A percentile compares a stretch with the other conserved stretches of the same genome.
Conservation (phyloP, 2,113 vertebrate species). For the Epinephelus cyanopodus region DNA sequence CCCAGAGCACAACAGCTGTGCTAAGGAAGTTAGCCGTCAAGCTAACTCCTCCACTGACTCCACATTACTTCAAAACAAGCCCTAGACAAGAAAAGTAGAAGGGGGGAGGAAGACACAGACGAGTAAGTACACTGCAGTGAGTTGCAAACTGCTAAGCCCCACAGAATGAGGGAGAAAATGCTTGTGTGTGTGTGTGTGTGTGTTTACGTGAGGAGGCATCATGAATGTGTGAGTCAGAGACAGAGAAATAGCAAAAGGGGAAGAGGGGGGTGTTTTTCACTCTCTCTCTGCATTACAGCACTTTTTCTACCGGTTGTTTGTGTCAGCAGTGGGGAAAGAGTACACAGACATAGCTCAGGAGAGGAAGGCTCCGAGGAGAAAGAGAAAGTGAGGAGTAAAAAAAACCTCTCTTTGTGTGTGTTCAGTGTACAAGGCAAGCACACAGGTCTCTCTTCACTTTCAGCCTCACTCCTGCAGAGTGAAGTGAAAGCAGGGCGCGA, state of each 20-base stretch:
- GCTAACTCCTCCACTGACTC: conserved; percentile 44
- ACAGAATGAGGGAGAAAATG: neutral
- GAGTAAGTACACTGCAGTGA: conserved; percentile 55
- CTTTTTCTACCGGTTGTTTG: conserved; percentile 51
- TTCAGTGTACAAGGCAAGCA: neutral
- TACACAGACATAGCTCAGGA: conserved; percentile 48
- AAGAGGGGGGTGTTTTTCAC: conserved; percentile 9
- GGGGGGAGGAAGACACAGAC: conserved; percentile 36
- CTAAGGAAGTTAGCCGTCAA: conserved; percentile 66
- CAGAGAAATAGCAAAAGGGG: conserved; percentile 2
- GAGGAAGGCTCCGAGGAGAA: conserved; percentile 48
- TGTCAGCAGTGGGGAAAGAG: conserved; percentile 59
- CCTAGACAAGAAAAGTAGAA: conserved; percentile 1
- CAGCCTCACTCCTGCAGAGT: conserved; percentile 29
- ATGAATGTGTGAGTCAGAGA: conserved; percentile 30
- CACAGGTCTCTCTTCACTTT: neutral
- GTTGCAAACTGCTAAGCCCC: conserved; percentile 35
- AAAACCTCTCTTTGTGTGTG: neutral
- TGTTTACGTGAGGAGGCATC: neutral
- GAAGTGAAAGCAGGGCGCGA: conserved; percentile 4
- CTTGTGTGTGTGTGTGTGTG: neutral
- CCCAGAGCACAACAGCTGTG: conserved; percentile 24
- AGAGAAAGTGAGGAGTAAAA: neutral
- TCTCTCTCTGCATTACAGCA: conserved; percentile 43
- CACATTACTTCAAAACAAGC: conserved; percentile 19